phyloP scores from a whole-genome alignment of 2,797 vertebrate species.

The Odontamblyopus rebecca region DNA sequence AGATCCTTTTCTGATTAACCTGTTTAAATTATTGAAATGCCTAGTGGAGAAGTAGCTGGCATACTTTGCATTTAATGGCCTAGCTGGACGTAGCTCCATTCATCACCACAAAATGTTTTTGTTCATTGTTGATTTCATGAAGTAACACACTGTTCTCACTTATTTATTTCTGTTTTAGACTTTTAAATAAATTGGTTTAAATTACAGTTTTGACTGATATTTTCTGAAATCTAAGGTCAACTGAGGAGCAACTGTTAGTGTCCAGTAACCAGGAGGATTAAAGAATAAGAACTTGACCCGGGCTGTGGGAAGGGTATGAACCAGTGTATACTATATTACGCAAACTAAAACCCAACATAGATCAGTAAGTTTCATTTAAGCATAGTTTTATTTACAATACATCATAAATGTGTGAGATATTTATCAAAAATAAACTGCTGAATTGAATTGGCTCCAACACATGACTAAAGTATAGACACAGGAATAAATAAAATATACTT shows the following conservation, averaged over 20 bases:
- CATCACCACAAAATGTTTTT: constrained; percentile 66
- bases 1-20: constrained; percentile 56
- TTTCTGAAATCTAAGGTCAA: neutral
- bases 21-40: constrained; percentile 11
- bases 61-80: constrained; percentile 56
- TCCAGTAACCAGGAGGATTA: neutral
- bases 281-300: neutral
- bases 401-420: neutral
- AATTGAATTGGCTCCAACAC: no score
- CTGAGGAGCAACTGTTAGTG: neutral
- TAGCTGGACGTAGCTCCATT: constrained; percentile 46
- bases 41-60: constrained; percentile 48
- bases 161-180: constrained; percentile 79
- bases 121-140: constrained; percentile 54
- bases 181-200: constrained; percentile 81
- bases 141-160: constrained; percentile 63
- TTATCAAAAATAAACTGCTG: no score
- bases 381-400: neutral
- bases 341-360: neutral
- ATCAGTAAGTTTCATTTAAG: neutral
- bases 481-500: no score
- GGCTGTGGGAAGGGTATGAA: neutral
- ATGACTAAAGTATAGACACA: no score
- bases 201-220: constrained; percentile 33
- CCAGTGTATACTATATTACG: neutral